Conservation (phyloP, 2,797 vertebrate species). For the Pipistrellus pipistrellus region DNA sequence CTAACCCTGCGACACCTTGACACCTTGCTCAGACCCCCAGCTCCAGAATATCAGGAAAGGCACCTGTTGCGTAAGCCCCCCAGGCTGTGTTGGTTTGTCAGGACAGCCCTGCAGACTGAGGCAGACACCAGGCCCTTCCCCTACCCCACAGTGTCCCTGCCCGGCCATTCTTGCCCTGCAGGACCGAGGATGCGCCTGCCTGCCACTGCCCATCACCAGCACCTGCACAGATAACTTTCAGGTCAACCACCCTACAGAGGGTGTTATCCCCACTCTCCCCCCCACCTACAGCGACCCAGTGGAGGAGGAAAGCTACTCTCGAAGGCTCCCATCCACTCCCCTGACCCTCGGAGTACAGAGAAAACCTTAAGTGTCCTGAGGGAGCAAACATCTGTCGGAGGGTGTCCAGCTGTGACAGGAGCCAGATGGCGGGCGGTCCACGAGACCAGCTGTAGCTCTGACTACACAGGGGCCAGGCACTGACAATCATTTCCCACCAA, state of each 20-base stretch:
- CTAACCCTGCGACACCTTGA: neutral
- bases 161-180: neutral
- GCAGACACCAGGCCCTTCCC: neutral
- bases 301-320: rapidly evolving
- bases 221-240: rapidly evolving
- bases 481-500: neutral
- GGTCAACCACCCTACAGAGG: neutral
- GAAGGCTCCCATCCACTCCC: rapidly evolving
- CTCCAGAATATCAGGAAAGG: neutral
- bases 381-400: neutral
- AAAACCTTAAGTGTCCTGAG: neutral
- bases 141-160: rapidly evolving
- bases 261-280: too few species aligned
- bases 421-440: rapidly evolving
- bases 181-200: neutral
- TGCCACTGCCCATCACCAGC: neutral
- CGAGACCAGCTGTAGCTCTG: rapidly evolving
- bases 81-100: rapidly evolving
- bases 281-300: rapidly evolving
- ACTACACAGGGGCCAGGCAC: rapidly evolving
- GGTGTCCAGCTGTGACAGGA: neutral
- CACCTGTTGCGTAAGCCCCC: rapidly evolving
- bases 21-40: neutral
- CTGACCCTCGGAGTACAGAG: rapidly evolving
- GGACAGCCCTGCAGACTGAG: neutral